A percentile compares a stretch with the other conserved stretches of the same genome.
Conservation (phyloP, 2,888 invertebrate genomes). For the Trissolcus japonicus region DNA sequence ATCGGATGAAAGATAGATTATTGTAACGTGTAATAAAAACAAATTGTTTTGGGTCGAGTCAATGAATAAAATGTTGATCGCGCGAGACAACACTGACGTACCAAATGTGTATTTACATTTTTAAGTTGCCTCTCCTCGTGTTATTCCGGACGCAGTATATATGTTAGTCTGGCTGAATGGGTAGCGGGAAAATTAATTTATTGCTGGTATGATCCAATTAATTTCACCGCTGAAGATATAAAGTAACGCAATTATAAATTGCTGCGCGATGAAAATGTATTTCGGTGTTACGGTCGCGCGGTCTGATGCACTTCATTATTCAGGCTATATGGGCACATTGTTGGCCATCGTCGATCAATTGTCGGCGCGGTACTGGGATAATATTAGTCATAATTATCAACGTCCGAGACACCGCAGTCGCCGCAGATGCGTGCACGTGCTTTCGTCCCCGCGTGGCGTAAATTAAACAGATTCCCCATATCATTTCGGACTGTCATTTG, state of each 20-base stretch:
- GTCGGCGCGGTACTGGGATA: conserved; percentile 47
- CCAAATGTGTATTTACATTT: no score
- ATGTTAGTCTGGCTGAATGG: no score
- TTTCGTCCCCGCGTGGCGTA: neutral
- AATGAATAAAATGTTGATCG: no score
- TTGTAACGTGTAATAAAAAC: no score
- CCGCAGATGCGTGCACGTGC: conserved; percentile 8
- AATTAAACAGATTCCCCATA: conserved; percentile 26
- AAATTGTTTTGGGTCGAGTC: no score
- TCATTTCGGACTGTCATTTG: conserved; percentile 28
- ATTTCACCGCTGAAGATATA: conserved; percentile 34
- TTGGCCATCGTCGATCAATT: conserved; percentile 50
- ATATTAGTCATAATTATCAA: conserved; percentile 54
- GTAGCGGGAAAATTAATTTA: conserved; percentile 29
- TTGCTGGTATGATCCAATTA: conserved; percentile 37
- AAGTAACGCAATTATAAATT: conserved; percentile 51
- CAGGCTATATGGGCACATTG: conserved; percentile 26
- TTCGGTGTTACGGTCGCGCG: conserved; percentile 24
- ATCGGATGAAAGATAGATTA: no score
- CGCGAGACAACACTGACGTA: no score
- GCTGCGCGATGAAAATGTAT: conserved; percentile 43
- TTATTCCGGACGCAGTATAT: no score
- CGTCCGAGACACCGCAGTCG: conserved; percentile 45
- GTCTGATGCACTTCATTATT: conserved; percentile 49
- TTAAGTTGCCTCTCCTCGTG: no score